A percentile compares a stretch with the other conserved stretches of the same genome.
phyloP scores from a whole-genome alignment of 2,888 invertebrate genomes.

The Acleris emargana region DNA sequence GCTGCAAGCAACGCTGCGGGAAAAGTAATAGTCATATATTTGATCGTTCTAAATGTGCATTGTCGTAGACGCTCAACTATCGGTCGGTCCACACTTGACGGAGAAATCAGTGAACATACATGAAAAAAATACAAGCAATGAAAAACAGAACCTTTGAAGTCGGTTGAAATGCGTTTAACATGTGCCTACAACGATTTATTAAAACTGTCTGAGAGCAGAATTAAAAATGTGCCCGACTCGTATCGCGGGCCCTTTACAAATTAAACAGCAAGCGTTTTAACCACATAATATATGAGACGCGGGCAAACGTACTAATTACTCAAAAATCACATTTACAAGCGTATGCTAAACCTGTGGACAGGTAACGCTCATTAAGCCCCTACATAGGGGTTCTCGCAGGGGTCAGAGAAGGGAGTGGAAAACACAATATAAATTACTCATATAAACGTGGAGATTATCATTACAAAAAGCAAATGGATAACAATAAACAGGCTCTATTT shows the following conservation, averaged over 20 bases:
- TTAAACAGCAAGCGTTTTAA: conserved; percentile 59
- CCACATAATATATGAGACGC: conserved; percentile 58
- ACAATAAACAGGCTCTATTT: too few species aligned
- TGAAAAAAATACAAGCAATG: too few species aligned
- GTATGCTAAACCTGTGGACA: conserved; percentile 57
- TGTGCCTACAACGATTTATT: conserved; percentile 24
- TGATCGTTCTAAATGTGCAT: too few species aligned
- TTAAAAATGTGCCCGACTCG: conserved; percentile 43
- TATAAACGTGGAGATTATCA: too few species aligned
- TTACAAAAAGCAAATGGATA: too few species aligned
- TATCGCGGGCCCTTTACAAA: conserved; percentile 54
- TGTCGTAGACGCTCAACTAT: too few species aligned
- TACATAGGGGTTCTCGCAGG: conserved; percentile 41
- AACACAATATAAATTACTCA: too few species aligned
- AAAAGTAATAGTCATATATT: too few species aligned
- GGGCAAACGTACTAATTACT: conserved; percentile 70
- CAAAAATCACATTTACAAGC: conserved; percentile 67
- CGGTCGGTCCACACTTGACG: too few species aligned
- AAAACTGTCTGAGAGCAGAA: conserved; percentile 38
- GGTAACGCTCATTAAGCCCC: conserved; percentile 64
- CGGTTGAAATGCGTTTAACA: neutral
- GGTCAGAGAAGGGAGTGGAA: conserved; percentile 10
- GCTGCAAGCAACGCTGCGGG: too few species aligned
- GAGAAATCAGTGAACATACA: too few species aligned
- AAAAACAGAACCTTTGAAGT: too few species aligned